Base-by-base conservation (phyloP, 2,888 invertebrate genomes). In the Euplagia quadripunctaria region DNA sequence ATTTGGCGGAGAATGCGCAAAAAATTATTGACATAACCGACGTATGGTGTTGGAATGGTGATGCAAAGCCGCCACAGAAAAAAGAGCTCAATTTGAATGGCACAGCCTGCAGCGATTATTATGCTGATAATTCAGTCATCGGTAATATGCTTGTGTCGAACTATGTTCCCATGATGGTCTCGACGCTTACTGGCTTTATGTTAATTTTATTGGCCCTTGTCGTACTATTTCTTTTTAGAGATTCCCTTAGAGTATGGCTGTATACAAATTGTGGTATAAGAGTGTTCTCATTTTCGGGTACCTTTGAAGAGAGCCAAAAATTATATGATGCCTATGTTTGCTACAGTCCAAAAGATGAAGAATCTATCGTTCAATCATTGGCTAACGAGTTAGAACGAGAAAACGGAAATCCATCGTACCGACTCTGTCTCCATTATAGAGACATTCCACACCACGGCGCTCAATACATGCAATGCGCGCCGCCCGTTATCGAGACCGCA, bases 251-350 rank as follows among this genome's bases (percentile, higher is more conserved):
- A 87, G 97, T 98, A 84, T 98, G 98, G 98, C 96, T 98, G 20
- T 98, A 98, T 89, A 98, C 98, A 72, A 97, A 98, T 83, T 98
- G 98, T 94, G 98, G 98, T 1, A 97, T 98, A 63, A 96, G 98
- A 82, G 96, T 98, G 79, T 98, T 98, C 91, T 97, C 97, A 12
- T 97, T 97, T 72, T 96, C 97, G 4, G 96, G 97, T 64, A 96
- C 96, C 17, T 97, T 96, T 89, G 98, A 98, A 90, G 98, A 98
- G 86, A 97, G 97, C 78, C 98, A 98, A 87, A 98, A 98, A 87
- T 96, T 98, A 51, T 99, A 98, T 93, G 99, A 99, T 91, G 99
- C 98, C 68, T 99, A 99, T 91, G 98, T 99, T 17, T 97, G 98
- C 87, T 99, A 99, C 94, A 98, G 98, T 85, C 98, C 98, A 64